Percentiles rank a stretch among this genome's conserved stretches.
phyloP scores from a whole-genome alignment of 1,140 invertebrate genomes.

The Bradynema listronoti region DNA sequence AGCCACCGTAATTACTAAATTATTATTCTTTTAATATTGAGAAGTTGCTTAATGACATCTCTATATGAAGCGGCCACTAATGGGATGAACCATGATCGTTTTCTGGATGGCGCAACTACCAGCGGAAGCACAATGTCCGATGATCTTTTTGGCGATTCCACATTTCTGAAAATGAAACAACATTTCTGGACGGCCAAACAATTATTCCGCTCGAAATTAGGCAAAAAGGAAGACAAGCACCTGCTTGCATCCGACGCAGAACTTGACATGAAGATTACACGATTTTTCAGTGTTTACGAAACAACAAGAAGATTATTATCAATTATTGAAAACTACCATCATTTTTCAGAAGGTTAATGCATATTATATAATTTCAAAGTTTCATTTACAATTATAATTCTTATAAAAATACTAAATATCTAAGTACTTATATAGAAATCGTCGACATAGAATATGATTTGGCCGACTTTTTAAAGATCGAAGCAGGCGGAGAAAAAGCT shows the following conservation, averaged over 20 bases:
- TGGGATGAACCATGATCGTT: constrained; percentile 58
- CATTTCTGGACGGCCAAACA: constrained; percentile 98
- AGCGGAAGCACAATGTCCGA: not conserved
- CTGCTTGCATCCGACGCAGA: constrained; percentile 89
- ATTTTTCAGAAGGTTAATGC: constrained; percentile 70
- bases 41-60: constrained; percentile 21
- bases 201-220: constrained; percentile 81
- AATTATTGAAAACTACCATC: constrained; percentile 87
- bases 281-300: constrained; percentile 65
- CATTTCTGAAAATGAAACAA: constrained; percentile 77
- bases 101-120: constrained; percentile 58
- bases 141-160: constrained; percentile 60
- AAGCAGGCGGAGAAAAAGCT: constrained; percentile 81
- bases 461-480: constrained; percentile 86
- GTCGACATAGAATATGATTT: constrained; percentile 90
- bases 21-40: too few species aligned
- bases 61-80: constrained; percentile 39
- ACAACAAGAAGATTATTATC: constrained; percentile 79
- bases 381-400: constrained; percentile 6
- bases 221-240: constrained; percentile 94
- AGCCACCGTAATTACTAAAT: too few species aligned
- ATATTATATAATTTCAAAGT: constrained; percentile 6
- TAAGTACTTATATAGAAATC: constrained; percentile 63
- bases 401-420: constrained; percentile 24
- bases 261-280: constrained; percentile 68